Percentiles rank a stretch among this genome's conserved stretches.
Evolutionary conservation across 1,140 invertebrate genomes (phyloP).

Genomic region (Ptiloglossa arizonensis): DNA sequence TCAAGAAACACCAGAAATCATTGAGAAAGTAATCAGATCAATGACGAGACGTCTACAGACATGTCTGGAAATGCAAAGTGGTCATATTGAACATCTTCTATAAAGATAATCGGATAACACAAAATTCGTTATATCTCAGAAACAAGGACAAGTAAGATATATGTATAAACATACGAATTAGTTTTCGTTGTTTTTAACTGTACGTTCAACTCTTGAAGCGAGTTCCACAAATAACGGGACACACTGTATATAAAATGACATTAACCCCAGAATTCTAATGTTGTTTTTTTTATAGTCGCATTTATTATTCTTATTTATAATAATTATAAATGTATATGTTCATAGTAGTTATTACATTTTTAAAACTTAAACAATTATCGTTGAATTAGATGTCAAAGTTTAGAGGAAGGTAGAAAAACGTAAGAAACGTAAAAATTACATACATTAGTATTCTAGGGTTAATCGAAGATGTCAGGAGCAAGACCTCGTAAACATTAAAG

Average conservation of each 20-base stretch:
- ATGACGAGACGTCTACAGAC: too few relatives aligned
- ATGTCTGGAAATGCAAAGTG: too few relatives aligned
- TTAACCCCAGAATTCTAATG: slow-evolving; percentile 24
- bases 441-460: slow-evolving; percentile 40
- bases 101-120: too few relatives aligned
- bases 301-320: slow-evolving; percentile 40
- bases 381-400: not conserved
- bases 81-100: too few relatives aligned
- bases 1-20: too few relatives aligned
- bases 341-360: slow-evolving; percentile 30
- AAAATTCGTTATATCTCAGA: too few relatives aligned
- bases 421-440: not conserved
- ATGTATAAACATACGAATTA: too few relatives aligned
- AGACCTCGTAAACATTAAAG: not conserved
- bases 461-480: slow-evolving; percentile 20
- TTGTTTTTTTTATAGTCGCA: not conserved
- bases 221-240: too few relatives aligned
- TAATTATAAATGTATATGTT: slow-evolving; percentile 29
- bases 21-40: too few relatives aligned
- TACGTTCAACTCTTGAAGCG: too few relatives aligned
- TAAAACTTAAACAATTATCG: slow-evolving; percentile 22
- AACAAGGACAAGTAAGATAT: too few relatives aligned
- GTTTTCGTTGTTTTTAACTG: too few relatives aligned
- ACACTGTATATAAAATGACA: not conserved
- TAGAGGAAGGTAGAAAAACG: not conserved